These are phyloP conservation scores for Sciaenops ocellatus DNA, from an alignment of 2,797 vertebrate species.

Conservation along the genomic window DNA sequence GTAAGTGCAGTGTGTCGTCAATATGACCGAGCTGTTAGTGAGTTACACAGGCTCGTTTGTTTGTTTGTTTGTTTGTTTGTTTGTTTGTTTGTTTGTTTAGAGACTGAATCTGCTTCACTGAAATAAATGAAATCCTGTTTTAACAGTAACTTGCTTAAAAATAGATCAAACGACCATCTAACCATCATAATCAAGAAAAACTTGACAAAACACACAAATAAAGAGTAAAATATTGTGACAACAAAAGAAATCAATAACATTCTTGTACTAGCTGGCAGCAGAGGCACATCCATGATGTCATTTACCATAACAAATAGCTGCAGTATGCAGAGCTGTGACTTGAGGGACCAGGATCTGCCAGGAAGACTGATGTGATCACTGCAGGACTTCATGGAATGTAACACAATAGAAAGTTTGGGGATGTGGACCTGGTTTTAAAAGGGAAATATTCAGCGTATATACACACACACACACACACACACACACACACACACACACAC, in stretches of 20 bases:
- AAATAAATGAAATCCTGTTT: slow-evolving; percentile 11
- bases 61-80: not conserved
- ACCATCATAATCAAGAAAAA: not conserved
- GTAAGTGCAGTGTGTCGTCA: slow-evolving; percentile 52
- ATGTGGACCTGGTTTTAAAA: slow-evolving; percentile 15
- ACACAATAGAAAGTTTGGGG: slow-evolving; percentile 55
- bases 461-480: not conserved
- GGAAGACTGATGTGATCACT: slow-evolving; percentile 69
- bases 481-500: too few relatives aligned
- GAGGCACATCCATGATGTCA: slow-evolving; percentile 47
- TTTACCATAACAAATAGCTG: slow-evolving; percentile 63
- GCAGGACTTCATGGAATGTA: slow-evolving; percentile 56
- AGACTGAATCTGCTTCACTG: slow-evolving; percentile 27
- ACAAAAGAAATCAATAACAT: slow-evolving; percentile 7
- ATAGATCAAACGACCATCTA: not conserved
- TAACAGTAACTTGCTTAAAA: slow-evolving; percentile 3
- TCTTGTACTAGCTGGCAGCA: slow-evolving; percentile 27
- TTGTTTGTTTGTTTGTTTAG: not conserved
- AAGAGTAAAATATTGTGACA: not conserved
- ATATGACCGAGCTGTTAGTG: slow-evolving; percentile 45
- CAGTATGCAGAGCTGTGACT: slow-evolving; percentile 54
- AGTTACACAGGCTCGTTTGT: slow-evolving; percentile 51
- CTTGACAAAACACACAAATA: slow-evolving; percentile 1
- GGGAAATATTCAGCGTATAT: slow-evolving; percentile 12
- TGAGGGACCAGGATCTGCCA: slow-evolving; percentile 57